These are phyloP conservation scores for Pipistrellus pygmaeus DNA, from an alignment of 2,797 vertebrate genomes.

Conservation along the genomic window DNA sequence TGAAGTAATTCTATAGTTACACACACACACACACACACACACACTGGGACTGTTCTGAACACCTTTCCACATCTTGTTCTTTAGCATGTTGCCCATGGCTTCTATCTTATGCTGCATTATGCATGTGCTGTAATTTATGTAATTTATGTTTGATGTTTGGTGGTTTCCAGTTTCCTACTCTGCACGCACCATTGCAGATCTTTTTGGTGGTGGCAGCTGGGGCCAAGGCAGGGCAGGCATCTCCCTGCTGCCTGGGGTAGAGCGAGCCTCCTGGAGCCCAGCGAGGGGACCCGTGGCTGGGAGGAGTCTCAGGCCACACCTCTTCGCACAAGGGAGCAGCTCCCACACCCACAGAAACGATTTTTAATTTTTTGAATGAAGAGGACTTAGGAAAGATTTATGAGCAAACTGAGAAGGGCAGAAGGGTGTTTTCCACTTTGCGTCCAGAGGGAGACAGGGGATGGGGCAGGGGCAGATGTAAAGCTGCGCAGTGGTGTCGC, in stretches of 20 bases:
- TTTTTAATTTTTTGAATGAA: conserved; percentile 18
- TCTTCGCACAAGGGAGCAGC: conserved; percentile 6
- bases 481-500: background rate
- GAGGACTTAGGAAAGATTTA: conserved; percentile 58
- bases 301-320: background rate
- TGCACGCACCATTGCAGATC: background rate
- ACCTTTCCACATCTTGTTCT: background rate
- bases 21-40: background rate
- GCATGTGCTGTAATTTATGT: background rate
- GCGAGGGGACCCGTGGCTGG: background rate
- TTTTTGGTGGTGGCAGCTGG: background rate
- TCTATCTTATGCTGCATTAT: background rate
- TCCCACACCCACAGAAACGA: background rate
- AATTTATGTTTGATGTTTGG: background rate
- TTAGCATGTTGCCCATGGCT: background rate
- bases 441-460: background rate
- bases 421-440: conserved; percentile 38
- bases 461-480: background rate
- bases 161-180: background rate
- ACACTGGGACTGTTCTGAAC: background rate
- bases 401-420: background rate
- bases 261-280: background rate
- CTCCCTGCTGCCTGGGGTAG: background rate
- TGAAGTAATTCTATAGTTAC: background rate
- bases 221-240: background rate